Evolutionary conservation across 2,888 invertebrate genomes (phyloP).

Genomic region (Phengaris arion): DNA sequence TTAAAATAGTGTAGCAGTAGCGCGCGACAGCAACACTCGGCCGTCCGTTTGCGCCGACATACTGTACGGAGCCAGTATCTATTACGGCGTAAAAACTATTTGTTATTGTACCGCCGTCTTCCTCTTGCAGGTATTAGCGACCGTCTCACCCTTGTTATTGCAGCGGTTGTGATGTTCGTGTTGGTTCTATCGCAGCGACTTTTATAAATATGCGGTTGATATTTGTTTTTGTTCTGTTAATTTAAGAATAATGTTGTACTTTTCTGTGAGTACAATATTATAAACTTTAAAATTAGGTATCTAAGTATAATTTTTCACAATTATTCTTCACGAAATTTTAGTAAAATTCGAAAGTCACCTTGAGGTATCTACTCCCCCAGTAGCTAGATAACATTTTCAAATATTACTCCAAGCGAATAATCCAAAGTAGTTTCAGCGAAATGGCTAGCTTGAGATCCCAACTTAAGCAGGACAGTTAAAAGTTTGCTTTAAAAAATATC

Average conservation of each 20-base stretch:
- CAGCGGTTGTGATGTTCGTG: conserved; percentile 41
- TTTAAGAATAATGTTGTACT: background rate
- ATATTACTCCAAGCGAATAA: background rate
- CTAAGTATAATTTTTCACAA: too few species aligned
- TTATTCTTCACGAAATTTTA: too few species aligned
- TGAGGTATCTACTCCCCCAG: too few species aligned
- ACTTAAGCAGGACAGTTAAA: conserved; percentile 10
- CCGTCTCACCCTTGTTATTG: conserved; percentile 43
- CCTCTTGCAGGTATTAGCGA: conserved; percentile 51
- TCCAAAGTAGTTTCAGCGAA: conserved; percentile 8
- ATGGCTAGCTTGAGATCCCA: background rate
- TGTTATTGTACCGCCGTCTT: conserved; percentile 52
- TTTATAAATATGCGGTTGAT: background rate
- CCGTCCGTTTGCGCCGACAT: conserved; percentile 25
- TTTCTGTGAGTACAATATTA: background rate
- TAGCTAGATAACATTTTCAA: background rate
- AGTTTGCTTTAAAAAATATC: conserved; percentile 26
- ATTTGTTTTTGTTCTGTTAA: background rate
- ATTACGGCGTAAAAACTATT: conserved; percentile 58
- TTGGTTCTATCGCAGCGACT: conserved; percentile 21
- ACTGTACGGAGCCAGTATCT: conserved; percentile 47
- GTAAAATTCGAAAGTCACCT: too few species aligned
- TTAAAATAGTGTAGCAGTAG: too few species aligned
- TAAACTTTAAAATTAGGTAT: too few species aligned
- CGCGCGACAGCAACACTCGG: background rate